Evolutionary conservation across 2,797 vertebrate genomes (phyloP).

Genomic region (Potorous gilbertii): DNA sequence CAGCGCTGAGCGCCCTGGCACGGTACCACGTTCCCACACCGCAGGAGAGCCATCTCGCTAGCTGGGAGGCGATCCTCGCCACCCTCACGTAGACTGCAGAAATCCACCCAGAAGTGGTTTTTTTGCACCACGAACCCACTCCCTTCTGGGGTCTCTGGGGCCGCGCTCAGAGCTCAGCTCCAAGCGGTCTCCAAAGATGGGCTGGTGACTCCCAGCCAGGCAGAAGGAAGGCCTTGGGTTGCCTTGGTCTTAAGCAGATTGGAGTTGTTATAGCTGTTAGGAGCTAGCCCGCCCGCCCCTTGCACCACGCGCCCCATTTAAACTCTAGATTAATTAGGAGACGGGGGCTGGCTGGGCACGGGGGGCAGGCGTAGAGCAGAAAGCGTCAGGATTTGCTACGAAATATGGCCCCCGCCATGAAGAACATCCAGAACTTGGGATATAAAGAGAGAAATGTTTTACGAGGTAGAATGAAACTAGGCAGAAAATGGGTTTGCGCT

Average conservation of each 20-base stretch:
- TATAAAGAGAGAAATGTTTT: constrained; percentile 77
- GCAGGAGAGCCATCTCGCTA: constrained; percentile 37
- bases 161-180: not conserved
- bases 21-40: constrained; percentile 62
- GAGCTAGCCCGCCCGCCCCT: not conserved
- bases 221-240: not conserved
- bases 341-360: not conserved
- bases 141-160: not conserved
- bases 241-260: not conserved
- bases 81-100: constrained; percentile 45
- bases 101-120: constrained; percentile 36
- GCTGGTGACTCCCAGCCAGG: not conserved
- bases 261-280: not conserved
- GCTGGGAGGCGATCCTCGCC: constrained; percentile 67
- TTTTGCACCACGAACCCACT: not conserved
- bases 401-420: constrained; percentile 77
- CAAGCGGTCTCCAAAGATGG: not conserved
- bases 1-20: constrained; percentile 47
- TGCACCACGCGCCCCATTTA: not conserved
- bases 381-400: constrained; percentile 73
- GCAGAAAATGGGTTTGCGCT: constrained; percentile 76
- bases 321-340: not conserved
- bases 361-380: not conserved
- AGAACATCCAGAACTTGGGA: constrained; percentile 74
- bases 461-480: constrained; percentile 76